Percentiles rank a stretch among this genome's conserved stretches.
These are phyloP conservation scores for Triplophysa siluroides DNA, from an alignment of 2,113 vertebrate species.

Conservation along the genomic window DNA sequence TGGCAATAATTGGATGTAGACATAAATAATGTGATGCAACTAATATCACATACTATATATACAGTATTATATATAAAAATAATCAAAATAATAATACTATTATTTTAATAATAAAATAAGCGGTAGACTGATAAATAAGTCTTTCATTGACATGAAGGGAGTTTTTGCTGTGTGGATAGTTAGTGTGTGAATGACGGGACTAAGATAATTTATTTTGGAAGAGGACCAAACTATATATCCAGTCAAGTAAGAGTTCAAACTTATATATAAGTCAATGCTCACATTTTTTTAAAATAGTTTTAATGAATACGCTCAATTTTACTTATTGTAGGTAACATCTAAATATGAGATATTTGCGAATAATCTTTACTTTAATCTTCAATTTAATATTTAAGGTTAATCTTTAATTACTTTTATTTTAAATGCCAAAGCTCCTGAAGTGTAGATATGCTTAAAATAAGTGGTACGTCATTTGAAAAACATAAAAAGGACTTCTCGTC, in stretches of 20 bases:
- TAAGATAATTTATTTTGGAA: slow-evolving; percentile 48
- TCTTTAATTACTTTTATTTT: too few relatives aligned
- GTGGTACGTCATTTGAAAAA: not conserved
- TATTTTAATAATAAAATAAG: not conserved
- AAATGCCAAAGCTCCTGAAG: not conserved
- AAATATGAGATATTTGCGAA: too few relatives aligned
- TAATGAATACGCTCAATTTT: too few relatives aligned
- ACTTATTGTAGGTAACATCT: too few relatives aligned
- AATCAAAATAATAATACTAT: not conserved
- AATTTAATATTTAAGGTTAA: too few relatives aligned
- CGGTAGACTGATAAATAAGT: not conserved
- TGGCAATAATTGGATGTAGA: too few relatives aligned
- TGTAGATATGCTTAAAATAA: not conserved
- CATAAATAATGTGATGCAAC: not conserved
- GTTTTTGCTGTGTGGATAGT: slow-evolving; percentile 26
- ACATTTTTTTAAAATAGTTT: too few relatives aligned
- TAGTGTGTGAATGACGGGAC: slow-evolving; percentile 55
- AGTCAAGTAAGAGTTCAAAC: not conserved
- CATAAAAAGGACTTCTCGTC: not conserved
- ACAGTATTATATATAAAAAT: not conserved
- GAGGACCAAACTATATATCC: slow-evolving; percentile 36
- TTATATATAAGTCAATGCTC: too few relatives aligned
- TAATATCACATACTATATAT: not conserved
- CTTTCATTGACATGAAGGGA: not conserved
- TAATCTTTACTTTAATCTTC: too few relatives aligned